These are phyloP conservation scores for Ptilodon capucinus DNA, from an alignment of 2,888 invertebrate genomes.

Conservation along the genomic window DNA sequence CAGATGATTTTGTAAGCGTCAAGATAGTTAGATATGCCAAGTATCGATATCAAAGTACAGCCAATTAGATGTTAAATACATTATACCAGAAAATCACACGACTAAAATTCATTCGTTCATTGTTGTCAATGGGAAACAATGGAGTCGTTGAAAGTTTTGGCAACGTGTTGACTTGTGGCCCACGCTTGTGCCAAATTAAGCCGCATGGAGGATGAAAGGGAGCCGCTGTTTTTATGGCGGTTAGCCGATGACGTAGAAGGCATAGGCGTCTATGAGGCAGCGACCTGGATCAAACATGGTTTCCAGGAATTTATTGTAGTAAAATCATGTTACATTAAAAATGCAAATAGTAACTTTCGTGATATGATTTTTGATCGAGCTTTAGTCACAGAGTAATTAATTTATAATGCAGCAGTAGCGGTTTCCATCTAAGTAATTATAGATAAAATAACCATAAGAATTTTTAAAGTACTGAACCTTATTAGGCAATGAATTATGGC, in stretches of 20 bases:
- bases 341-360: neutral
- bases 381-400: neutral
- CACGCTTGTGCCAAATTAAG: constrained; percentile 25
- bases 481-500: too few relatives aligned
- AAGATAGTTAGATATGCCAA: neutral
- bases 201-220: constrained; percentile 17
- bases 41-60: neutral
- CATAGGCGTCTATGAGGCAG: neutral
- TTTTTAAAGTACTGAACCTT: too few relatives aligned
- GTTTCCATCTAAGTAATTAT: too few relatives aligned
- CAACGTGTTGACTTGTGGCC: constrained; percentile 17
- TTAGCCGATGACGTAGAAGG: neutral
- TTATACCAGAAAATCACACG: constrained; percentile 14
- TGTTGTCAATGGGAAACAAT: constrained; percentile 30
- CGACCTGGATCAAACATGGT: neutral
- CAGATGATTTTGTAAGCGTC: neutral
- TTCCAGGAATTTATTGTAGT: neutral
- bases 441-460: too few relatives aligned
- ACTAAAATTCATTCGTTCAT: constrained; percentile 34
- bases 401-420: too few relatives aligned
- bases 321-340: neutral
- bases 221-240: constrained; percentile 12
- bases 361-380: neutral
- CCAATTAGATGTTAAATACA: neutral
- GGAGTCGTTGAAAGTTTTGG: constrained; percentile 29